Percentiles rank a stretch among this genome's conserved stretches.
Evolutionary conservation across 2,797 vertebrate species (phyloP).

Genomic region (Todus mexicanus): DNA sequence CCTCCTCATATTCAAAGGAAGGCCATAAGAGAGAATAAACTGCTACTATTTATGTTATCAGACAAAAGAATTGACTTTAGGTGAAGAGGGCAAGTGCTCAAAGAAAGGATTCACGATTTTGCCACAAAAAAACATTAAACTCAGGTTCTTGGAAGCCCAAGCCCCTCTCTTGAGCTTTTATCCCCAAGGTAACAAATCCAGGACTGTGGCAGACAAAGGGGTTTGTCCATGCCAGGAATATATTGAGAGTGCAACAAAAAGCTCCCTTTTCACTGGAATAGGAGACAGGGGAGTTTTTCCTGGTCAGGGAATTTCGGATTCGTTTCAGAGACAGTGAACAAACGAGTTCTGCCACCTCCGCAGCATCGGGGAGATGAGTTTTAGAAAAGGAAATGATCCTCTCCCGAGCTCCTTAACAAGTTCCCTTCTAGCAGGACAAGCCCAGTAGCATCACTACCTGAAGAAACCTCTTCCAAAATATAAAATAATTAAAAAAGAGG

Average conservation of each 20-base stretch:
- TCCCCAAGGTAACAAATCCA: not conserved
- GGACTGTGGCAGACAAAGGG: not conserved
- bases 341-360: not conserved
- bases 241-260: not conserved
- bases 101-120: not conserved
- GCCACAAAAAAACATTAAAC: not conserved
- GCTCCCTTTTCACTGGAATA: not conserved
- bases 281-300: not conserved
- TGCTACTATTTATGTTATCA: not conserved
- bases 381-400: not conserved
- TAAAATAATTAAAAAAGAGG: not conserved
- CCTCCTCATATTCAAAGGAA: not conserved
- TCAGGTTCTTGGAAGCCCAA: not conserved
- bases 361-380: not conserved
- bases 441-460: not conserved
- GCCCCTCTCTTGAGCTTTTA: not conserved
- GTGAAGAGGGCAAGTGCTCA: not conserved
- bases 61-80: not conserved
- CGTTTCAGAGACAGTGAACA: not conserved
- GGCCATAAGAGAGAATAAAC: not conserved
- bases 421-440: not conserved
- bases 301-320: not conserved
- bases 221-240: not conserved
- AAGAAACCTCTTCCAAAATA: not conserved
- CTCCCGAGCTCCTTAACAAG: not conserved